phyloP scores from a whole-genome alignment of 2,888 invertebrate genomes.

The Flexamia atlantica region DNA sequence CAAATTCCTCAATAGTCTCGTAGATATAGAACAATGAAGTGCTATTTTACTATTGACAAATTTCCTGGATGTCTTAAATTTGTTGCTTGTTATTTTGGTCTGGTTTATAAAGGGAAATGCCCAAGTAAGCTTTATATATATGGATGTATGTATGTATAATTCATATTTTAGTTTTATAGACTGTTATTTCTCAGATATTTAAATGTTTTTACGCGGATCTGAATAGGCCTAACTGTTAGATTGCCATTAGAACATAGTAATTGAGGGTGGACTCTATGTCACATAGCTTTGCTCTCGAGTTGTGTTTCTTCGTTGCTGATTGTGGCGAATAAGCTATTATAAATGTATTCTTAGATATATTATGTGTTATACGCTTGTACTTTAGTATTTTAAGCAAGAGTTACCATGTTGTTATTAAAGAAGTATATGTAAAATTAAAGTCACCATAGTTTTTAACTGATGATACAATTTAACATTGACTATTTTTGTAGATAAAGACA shows the following conservation, averaged over 20 bases:
- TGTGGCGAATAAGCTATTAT: background rate
- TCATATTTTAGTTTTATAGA: conserved; percentile 42
- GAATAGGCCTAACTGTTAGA: conserved; percentile 51
- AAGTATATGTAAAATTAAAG: background rate
- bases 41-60: conserved; percentile 37
- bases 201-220: conserved; percentile 43
- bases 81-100: conserved; percentile 29
- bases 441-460: conserved; percentile 2
- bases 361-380: background rate
- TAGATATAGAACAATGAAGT: conserved; percentile 1
- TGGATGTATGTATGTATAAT: too few relatives aligned
- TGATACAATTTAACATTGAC: background rate
- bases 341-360: conserved; percentile 16
- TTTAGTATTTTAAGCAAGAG: conserved; percentile 31
- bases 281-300: background rate
- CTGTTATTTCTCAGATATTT: conserved; percentile 49
- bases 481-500: conserved; percentile 8
- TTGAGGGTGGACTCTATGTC: background rate
- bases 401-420: conserved; percentile 25
- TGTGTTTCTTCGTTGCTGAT: background rate
- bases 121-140: conserved; percentile 12
- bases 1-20: background rate
- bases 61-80: conserved; percentile 4
- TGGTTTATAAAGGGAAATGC: background rate
- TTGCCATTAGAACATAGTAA: conserved; percentile 38